These are phyloP conservation scores for Pediacus dermestoides DNA, from an alignment of 2,888 invertebrate species.

Conservation along the genomic window DNA sequence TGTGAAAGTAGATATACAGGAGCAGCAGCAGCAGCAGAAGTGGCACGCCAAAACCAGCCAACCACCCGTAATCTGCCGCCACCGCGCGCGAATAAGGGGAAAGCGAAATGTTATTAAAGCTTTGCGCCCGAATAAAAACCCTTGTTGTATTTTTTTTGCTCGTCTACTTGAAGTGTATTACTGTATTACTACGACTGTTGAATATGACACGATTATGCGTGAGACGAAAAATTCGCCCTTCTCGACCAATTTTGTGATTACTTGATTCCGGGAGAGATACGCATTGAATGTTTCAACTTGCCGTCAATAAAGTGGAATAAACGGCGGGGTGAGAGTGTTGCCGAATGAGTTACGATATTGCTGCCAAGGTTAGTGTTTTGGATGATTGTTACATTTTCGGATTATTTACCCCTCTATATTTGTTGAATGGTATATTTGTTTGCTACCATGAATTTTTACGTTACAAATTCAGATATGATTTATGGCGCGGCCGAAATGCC, in stretches of 20 bases:
- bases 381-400: slow-evolving; percentile 41
- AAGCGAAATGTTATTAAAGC: background rate
- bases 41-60: no score
- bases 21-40: no score
- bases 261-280: slow-evolving; percentile 40
- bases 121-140: background rate
- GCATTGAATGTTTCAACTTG: slow-evolving; percentile 32
- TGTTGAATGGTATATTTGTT: no score
- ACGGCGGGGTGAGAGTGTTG: slow-evolving; percentile 23
- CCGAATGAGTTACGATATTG: slow-evolving; percentile 40
- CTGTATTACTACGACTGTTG: no score
- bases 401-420: slow-evolving; percentile 28
- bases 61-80: slow-evolving; percentile 27
- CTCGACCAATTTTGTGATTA: slow-evolving; percentile 48
- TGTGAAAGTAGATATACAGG: slow-evolving; percentile 32
- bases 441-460: no score
- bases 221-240: slow-evolving; percentile 26
- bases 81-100: no score
- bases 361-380: slow-evolving; percentile 40
- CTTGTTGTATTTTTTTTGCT: no score
- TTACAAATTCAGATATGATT: no score
- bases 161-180: slow-evolving; percentile 28
- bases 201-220: slow-evolving; percentile 50
- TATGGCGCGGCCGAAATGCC: no score
- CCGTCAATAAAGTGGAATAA: slow-evolving; percentile 36